Base-by-base conservation (phyloP, 2,113 vertebrate species). In the Carollia perspicillata region DNA sequence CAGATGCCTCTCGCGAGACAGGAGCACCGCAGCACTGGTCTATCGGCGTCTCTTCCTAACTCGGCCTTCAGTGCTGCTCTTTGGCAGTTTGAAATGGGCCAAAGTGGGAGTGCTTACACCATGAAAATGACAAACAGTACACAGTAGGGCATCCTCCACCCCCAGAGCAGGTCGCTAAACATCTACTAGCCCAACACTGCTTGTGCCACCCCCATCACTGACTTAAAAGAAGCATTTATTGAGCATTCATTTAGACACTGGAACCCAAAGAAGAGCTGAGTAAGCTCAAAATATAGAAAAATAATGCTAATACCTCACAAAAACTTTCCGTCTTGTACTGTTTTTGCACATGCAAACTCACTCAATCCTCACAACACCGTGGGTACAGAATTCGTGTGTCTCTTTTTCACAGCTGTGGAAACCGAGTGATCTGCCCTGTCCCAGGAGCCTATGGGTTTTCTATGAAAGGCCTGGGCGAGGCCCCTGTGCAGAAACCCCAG, bases 351-450 rank as follows among this genome's bases (percentile, higher is more conserved):
- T 1, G 17, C 20, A 72, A 79, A 42, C 85, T 44, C 60, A 30
- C n/a, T 44, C 8, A 75, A 35, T n/a, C 49, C 71, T 79, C 58
- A 37, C 4, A 28, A 17, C 63, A 83, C 3, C 40, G 37, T 3
- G 35, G 22, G 30, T 22, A 22, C 10, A 40, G 40, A 89, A 60
- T 23, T 14, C 8, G 2, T 28, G 11, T 51, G 47, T n/a, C 40
- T 51, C 55, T 35, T 69, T 89, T 53, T 72, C 40, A 58, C 42
- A 92, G 87, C 86, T 14, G 30, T 33, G 58, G 33, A 83, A 81
- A 78, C n/a, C 42, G 49, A 55, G 58, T 53, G 51, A 23, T 40
- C 26, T 33, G 28, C 63, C 47, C 37, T 7, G 20, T 14, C n/a
- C 10, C 0, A 0, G 35, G 51, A 85, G 47, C 8, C 30, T 40